Conservation (phyloP, 2,888 invertebrate genomes). For the Mylabris sibirica region DNA sequence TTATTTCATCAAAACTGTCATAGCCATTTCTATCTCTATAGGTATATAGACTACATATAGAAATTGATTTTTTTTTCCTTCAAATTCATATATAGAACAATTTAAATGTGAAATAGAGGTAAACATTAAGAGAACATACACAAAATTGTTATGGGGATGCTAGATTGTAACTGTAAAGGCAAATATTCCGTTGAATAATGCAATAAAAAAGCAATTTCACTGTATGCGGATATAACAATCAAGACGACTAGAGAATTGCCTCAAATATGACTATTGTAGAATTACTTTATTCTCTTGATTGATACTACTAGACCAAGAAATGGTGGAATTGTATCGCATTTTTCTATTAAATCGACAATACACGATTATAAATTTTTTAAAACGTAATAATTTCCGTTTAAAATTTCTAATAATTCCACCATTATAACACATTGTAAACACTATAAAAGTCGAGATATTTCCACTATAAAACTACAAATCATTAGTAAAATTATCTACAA, state of each 20-base stretch:
- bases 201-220: constrained; percentile 44
- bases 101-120: constrained; percentile 33
- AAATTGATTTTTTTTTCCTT: background rate
- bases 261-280: background rate
- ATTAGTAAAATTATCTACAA: background rate
- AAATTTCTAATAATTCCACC: background rate
- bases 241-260: constrained; percentile 31
- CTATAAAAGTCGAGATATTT: background rate
- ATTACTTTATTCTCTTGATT: background rate
- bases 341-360: background rate
- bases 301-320: background rate
- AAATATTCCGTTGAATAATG: constrained; percentile 44
- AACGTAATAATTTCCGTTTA: background rate
- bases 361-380: background rate
- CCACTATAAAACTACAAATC: background rate
- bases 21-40: constrained; percentile 11
- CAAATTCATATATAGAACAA: background rate
- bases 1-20: constrained; percentile 40
- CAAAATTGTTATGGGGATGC: constrained; percentile 41
- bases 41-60: background rate
- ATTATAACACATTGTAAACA: background rate
- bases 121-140: constrained; percentile 21
- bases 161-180: constrained; percentile 40
- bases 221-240: constrained; percentile 28
- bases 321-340: background rate